Base-by-base conservation (phyloP, 2,888 invertebrate species). In the Tetanocera ferruginea region DNA sequence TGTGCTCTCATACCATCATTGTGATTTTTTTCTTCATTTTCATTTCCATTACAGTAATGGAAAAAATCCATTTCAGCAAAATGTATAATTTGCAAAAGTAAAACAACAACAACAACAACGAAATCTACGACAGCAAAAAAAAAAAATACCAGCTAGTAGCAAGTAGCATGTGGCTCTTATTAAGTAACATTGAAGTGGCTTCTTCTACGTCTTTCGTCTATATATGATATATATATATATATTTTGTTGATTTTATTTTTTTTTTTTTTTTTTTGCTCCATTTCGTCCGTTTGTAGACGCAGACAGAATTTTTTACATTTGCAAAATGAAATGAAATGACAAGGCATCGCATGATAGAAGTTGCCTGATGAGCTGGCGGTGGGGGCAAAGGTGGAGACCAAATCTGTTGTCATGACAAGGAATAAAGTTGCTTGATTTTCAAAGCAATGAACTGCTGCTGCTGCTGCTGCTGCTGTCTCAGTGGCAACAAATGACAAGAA, bases 11-110 rank as follows among this genome's bases (percentile, higher is more conserved):
- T n/a, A n/a, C 11, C 25, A 14, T 23, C 51, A 80, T 81, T 69
- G 80, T 78, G 9, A 1, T 72, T 85, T 82, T 85, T 79, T 82
- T 79, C 79, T 78, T 77, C 79, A 81, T 81, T 86, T 84, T 84
- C 85, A 85, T 84, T 88, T 86, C 87, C 87, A 87, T 88, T 87
- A 87, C 85, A 85, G 85, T 87, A 87, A 87, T 87, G 88, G 87
- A 87, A 88, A 87, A 88, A 87, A 86, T 84, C 87, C 87, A 87
- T 87, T 88, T 87, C 81, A 17, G 70, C 70, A 70, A 70, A 76
- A 62, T 37, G 75, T 49, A 67, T 67, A 66, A 75, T 75, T 75
- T 75, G 77, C 72, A 78, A 75, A 77, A 69, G 77, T 57, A 76
- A 37, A 78, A 57, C 72, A 60, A 60, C 62, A 62, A 60, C 62